These are phyloP conservation scores for Spilosoma lubricipeda DNA, from an alignment of 2,888 invertebrate genomes.

Conservation along the genomic window DNA sequence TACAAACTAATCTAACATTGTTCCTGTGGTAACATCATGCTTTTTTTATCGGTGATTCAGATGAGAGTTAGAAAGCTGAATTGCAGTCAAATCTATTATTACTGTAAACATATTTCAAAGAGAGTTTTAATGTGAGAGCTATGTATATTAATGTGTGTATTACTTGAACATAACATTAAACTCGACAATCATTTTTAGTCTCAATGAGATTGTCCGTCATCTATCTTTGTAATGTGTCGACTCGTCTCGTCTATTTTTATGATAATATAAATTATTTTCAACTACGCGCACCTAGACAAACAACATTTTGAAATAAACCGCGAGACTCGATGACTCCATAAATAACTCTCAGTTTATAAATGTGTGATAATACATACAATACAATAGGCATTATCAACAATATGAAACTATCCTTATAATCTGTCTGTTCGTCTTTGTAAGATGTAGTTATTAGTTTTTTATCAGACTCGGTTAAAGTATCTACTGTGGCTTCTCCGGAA, in stretches of 20 bases:
- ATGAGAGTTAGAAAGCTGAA: slow-evolving; percentile 1
- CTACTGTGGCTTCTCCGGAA: slow-evolving; percentile 1
- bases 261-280: background rate
- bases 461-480: slow-evolving; percentile 16
- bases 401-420: background rate
- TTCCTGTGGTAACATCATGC: background rate
- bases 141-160: background rate
- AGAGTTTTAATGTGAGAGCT: background rate
- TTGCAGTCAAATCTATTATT: slow-evolving; percentile 8
- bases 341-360: background rate
- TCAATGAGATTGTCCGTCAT: background rate
- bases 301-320: background rate
- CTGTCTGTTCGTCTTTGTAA: slow-evolving; percentile 1
- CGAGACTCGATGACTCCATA: background rate
- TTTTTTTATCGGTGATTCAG: background rate
- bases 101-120: background rate
- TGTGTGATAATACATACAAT: slow-evolving; percentile 2
- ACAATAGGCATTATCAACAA: slow-evolving; percentile 11
- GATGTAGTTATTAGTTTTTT: slow-evolving; percentile 10
- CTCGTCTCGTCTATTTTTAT: background rate
- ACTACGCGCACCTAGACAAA: background rate
- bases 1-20: slow-evolving; percentile 6
- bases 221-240: background rate
- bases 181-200: background rate
- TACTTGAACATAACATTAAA: background rate